Base-by-base conservation (phyloP, 2,888 invertebrate species). In the Chironomus tentans region DNA sequence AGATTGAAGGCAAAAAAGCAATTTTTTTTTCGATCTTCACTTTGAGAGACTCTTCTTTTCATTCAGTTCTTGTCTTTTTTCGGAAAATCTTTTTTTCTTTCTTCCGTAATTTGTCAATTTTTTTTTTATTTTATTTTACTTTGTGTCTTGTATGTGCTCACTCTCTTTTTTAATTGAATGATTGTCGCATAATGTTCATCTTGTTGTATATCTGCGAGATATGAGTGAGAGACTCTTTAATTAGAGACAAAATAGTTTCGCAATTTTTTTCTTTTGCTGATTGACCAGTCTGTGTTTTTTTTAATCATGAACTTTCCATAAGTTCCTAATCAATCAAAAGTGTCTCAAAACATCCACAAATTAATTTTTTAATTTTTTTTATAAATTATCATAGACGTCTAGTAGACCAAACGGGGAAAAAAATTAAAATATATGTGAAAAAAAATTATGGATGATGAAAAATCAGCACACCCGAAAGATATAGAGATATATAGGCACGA, bases 41-140 rank as follows among this genome's bases (percentile, higher is more conserved):
- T 50, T 50, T 50, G 15, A 50, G 50, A 15, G 15, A 50, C 50
- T 50, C 38, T n/a, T n/a, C n/a, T n/a, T n/a, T n/a, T n/a, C n/a
- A n/a, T n/a, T n/a, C n/a, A n/a, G n/a, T n/a, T n/a, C n/a, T 50
- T 50, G 50, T 50, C 15, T 50, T 50, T 15, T 56, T 56, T 71
- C 56, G 71, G 56, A 56, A 50, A 71, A 69, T 6, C 48, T 56
- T 24, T 56, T 71, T 56, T 56, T 56, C 56, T 56, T 56, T 56
- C 56, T 71, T 71, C 56, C 50, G 50, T 12, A 71, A 71, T 56
- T 71, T 71, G 50, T 71, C 56, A 71, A 71, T 71, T 56, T 56
- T 56, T 56, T n/a, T 56, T 38, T 38, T 28, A 28, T 28, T 38
- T 38, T 24, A 62, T 21, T 65, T 22, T 65, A 24, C 12, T 21